Conservation (phyloP, 2,797 vertebrate genomes). For the Tympanoctomys barrerae region DNA sequence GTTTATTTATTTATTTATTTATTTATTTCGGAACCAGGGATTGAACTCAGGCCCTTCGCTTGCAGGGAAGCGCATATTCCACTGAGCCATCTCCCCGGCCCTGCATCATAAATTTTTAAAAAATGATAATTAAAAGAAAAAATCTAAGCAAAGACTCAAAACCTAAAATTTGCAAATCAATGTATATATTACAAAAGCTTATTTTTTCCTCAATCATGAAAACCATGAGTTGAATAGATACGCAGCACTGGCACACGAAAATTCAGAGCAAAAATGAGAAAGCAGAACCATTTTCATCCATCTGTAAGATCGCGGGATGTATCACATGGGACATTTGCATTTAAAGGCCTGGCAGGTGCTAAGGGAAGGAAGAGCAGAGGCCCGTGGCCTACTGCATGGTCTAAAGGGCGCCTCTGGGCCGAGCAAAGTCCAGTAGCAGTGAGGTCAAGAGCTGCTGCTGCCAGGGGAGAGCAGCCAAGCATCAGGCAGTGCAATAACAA, state of each 20-base stretch:
- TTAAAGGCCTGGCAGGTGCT: neutral
- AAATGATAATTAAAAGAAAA: conserved; percentile 31
- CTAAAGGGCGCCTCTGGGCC: neutral
- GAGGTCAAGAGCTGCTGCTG: neutral
- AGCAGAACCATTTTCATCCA: conserved; percentile 1
- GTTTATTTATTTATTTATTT: neutral
- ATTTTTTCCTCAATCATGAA: conserved; percentile 20
- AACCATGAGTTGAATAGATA: neutral
- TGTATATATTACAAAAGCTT: neutral
- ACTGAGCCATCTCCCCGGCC: too few species aligned
- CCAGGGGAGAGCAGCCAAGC: neutral
- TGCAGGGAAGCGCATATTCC: too few species aligned
- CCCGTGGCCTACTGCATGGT: neutral
- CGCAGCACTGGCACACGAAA: neutral
- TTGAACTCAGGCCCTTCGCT: too few species aligned
- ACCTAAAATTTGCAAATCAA: conserved; percentile 23
- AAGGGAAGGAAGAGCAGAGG: neutral
- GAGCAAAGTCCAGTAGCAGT: neutral
- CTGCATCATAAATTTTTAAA: too few species aligned
- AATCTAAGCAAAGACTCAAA: conserved; percentile 16
- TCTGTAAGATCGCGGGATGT: neutral
- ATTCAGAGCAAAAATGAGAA: neutral
- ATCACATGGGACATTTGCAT: neutral
- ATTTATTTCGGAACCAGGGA: too few species aligned
- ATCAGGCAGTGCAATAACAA: neutral